These are phyloP conservation scores for Accipiter virgatus DNA, from an alignment of 2,113 vertebrate genomes.

Conservation along the genomic window DNA sequence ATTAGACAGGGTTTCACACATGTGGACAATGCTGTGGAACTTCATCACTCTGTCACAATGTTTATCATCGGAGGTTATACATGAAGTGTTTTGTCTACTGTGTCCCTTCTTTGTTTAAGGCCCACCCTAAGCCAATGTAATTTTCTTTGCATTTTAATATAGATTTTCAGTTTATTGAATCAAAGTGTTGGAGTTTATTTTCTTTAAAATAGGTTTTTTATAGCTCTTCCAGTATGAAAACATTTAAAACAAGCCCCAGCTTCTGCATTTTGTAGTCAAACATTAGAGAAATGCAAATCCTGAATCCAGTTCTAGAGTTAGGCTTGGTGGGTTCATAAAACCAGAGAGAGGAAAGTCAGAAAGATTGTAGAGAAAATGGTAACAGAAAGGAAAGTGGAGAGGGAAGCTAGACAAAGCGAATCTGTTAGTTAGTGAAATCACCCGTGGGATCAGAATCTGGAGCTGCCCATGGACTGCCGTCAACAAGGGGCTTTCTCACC, in stretches of 20 bases:
- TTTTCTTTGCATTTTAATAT: neutral
- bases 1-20: conserved; percentile 38
- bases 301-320: neutral
- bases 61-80: neutral
- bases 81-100: neutral
- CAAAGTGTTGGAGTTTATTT: neutral
- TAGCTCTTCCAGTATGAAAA: neutral
- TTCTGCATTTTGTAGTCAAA: neutral
- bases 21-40: neutral
- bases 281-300: neutral
- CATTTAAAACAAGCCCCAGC: neutral
- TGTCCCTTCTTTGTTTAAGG: neutral
- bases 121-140: neutral
- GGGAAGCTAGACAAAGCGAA: neutral
- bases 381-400: neutral
- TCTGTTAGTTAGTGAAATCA: neutral
- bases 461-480: neutral
- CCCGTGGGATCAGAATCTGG: neutral
- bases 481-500: neutral
- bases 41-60: neutral
- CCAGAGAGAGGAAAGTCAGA: neutral
- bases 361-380: neutral
- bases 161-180: neutral
- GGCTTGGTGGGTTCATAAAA: neutral
- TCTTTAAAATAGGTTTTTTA: neutral